These are phyloP conservation scores for Lanistes nyassanus DNA, from an alignment of 1,140 invertebrate species.

Conservation along the genomic window DNA sequence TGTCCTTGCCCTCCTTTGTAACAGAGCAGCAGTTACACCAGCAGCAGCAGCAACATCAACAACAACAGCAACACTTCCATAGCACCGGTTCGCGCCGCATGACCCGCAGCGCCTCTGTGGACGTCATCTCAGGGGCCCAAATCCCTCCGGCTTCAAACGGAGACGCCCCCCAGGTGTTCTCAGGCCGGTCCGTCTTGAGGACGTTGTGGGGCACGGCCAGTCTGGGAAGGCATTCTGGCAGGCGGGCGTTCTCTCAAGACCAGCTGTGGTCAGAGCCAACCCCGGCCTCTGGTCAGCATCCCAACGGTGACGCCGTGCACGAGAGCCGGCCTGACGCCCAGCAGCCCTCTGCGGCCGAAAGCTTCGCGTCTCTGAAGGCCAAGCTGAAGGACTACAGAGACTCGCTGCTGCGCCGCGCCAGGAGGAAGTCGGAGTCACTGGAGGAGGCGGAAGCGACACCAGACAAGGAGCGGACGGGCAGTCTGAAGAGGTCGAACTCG, in stretches of 20 bases:
- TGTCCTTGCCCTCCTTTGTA: conserved; percentile 50
- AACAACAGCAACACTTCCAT: conserved; percentile 17
- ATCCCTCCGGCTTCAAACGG: background rate
- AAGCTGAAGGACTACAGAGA: conserved; percentile 60
- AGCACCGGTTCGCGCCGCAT: conserved; percentile 48
- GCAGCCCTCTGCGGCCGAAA: conserved; percentile 37
- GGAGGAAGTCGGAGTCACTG: conserved; percentile 21
- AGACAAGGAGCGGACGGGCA: conserved; percentile 33
- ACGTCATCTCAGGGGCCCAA: conserved; percentile 22
- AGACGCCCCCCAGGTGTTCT: background rate
- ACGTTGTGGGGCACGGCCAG: conserved; percentile 15
- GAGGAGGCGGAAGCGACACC: background rate
- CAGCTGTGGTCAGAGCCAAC: background rate
- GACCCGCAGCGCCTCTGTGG: conserved; percentile 41
- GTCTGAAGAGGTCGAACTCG: conserved; percentile 49
- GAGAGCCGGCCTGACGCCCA: background rate
- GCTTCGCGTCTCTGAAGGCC: conserved; percentile 57
- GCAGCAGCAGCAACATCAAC: conserved; percentile 32
- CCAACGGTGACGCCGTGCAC: background rate
- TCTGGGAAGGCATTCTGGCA: conserved; percentile 11
- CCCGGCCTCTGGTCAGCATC: background rate
- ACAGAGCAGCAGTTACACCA: conserved; percentile 2
- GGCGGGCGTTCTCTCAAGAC: conserved; percentile 1
- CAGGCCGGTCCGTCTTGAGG: background rate
- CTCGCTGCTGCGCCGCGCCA: conserved; percentile 44